These are phyloP conservation scores for Luperina nickerlii DNA, from an alignment of 2,888 invertebrate genomes.

Conservation along the genomic window DNA sequence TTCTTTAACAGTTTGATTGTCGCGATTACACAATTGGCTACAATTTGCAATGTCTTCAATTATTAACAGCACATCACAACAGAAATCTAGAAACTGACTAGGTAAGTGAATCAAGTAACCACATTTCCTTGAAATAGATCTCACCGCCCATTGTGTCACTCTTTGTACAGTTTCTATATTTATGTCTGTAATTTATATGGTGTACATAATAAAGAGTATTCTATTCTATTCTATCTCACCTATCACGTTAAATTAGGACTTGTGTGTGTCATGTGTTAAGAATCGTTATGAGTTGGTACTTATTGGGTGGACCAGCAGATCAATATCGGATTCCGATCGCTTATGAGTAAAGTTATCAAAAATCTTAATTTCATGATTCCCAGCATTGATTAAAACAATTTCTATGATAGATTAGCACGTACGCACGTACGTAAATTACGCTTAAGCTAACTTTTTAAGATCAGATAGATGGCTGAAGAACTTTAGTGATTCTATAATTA, in stretches of 20 bases:
- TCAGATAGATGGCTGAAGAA: neutral
- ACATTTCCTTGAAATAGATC: conserved; percentile 60
- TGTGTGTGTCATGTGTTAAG: conserved; percentile 14
- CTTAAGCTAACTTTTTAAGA: neutral
- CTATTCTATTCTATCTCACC: no score
- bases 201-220: no score
- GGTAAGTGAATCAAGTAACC: conserved; percentile 44
- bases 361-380: neutral
- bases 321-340: neutral
- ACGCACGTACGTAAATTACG: neutral
- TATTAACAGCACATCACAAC: conserved; percentile 59
- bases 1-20: conserved; percentile 61
- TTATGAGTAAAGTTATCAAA: neutral
- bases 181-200: no score
- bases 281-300: neutral
- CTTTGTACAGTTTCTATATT: no score
- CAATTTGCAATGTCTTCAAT: conserved; percentile 60
- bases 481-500: neutral
- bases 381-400: neutral
- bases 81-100: conserved; percentile 56
- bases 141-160: no score
- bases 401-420: neutral
- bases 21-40: conserved; percentile 63
- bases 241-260: conserved; percentile 37
- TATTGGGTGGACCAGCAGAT: conserved; percentile 13